Base-by-base conservation (phyloP, 2,113 vertebrate genomes). In the Pungitius pungitius region DNA sequence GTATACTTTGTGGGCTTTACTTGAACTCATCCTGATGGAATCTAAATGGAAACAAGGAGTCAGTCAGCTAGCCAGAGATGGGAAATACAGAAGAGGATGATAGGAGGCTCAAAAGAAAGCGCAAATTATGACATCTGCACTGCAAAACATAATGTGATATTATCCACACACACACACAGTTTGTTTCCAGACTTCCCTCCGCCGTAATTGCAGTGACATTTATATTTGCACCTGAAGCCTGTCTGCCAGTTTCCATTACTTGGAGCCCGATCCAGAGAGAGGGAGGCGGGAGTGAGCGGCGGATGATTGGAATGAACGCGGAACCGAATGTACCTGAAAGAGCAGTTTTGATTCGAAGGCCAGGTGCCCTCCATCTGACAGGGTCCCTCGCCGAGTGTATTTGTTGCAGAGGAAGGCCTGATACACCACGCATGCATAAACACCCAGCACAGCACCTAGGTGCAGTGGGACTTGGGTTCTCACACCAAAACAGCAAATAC, bases 191-290 rank as follows among this genome's bases (percentile, higher is more conserved):
- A 78, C 69, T 77, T 85, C 69, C 85, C 81, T 49, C 68, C 2
- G 2, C 73, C 14, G 27, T 91, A 91, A 92, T 91, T 86, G 86
- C 81, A 55, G 67, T 90, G 87, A 88, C 89, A 88, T 90, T 92
- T 86, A 85, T 89, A 89, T 86, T 89, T 85, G 75, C 82, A 89
- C 85, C 86, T 90, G 86, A 84, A 89, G 88, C 78, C 80, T 78
- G 86, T 80, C 86, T 89, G 85, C 85, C 82, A 82, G 70, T 82
- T 83, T 85, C 81, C 73, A 87, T 87, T 87, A 81, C 84, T 80
- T 63, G 68, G 52, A 76, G 78, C 68, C 70, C 80, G 83, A 83
- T 73, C 69, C 74, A 15, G 62, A 81, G 66, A 73, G 56, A 83
- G 52, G 69, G 39, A 35, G 75, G 69, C 62, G 8, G 37, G 78